Conservation (phyloP, 2,113 vertebrate species). For the Callipepla squamata region DNA sequence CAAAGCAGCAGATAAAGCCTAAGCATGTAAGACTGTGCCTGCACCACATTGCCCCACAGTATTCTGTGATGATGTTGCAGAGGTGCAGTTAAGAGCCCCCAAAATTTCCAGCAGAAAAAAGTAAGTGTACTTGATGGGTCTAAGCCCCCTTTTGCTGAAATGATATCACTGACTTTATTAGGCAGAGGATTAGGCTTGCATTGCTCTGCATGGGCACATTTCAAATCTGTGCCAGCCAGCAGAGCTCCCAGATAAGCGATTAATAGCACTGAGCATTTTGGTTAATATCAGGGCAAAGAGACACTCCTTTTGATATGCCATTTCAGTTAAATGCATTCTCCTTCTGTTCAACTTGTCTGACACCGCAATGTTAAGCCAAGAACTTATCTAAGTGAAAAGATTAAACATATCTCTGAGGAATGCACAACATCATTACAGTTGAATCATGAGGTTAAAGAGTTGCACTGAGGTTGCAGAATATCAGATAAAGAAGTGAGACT, state of each 20-base stretch:
- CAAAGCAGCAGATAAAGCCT: not conserved
- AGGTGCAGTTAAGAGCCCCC: not conserved
- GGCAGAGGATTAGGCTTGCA: not conserved
- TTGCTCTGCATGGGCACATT: not conserved
- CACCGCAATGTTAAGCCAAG: constrained; percentile 48
- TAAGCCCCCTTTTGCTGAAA: not conserved
- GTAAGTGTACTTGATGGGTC: not conserved
- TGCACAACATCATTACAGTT: constrained; percentile 51
- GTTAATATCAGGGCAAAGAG: constrained; percentile 44
- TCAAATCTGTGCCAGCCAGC: not conserved
- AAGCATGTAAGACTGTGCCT: not conserved
- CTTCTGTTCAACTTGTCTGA: constrained; percentile 35
- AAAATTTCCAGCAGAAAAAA: not conserved
- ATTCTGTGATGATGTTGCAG: not conserved
- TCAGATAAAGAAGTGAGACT: constrained; percentile 23
- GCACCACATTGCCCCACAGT: not conserved
- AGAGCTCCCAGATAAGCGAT: not conserved
- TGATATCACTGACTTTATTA: not conserved
- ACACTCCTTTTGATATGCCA: not conserved
- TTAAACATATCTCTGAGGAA: constrained; percentile 62
- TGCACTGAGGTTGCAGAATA: constrained; percentile 29
- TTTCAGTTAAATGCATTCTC: constrained; percentile 20
- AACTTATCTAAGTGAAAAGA: constrained; percentile 57
- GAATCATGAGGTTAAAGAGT: constrained; percentile 66
- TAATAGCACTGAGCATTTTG: not conserved